phyloP scores from a whole-genome alignment of 2,888 invertebrate genomes.

The Scaptomyza tumidula region DNA sequence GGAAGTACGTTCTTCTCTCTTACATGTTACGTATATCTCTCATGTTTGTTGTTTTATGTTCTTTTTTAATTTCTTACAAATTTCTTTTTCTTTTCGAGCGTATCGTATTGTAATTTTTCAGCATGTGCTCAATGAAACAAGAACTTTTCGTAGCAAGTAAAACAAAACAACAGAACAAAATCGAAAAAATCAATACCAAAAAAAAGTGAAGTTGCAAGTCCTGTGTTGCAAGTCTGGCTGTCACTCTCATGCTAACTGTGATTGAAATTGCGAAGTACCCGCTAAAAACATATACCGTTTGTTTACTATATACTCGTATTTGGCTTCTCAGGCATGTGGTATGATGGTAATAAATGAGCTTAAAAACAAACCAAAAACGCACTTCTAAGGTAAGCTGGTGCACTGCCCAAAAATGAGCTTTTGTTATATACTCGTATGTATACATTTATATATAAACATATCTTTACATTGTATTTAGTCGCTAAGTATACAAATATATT shows the following conservation, averaged over 20 bases:
- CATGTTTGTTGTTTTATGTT: conserved; percentile 32
- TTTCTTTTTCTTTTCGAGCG: conserved; percentile 59
- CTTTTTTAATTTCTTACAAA: conserved; percentile 27
- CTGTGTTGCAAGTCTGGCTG: conserved; percentile 66
- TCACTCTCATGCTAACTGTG: conserved; percentile 63
- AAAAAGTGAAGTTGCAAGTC: conserved; percentile 53
- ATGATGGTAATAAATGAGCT: conserved; percentile 73
- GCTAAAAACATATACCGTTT: conserved; percentile 59
- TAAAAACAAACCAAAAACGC: conserved; percentile 38
- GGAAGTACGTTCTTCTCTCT: conserved; percentile 54
- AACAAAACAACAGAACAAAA: conserved; percentile 10
- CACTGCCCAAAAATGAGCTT: conserved; percentile 66
- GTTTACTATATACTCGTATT: conserved; percentile 59
- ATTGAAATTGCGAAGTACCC: conserved; percentile 54
- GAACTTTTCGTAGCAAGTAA: conserved; percentile 69
- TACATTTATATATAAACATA: conserved; percentile 23
- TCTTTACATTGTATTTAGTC: conserved; percentile 25
- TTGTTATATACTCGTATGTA: conserved; percentile 51
- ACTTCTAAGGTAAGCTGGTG: conserved; percentile 76
- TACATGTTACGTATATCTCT: conserved; percentile 39
- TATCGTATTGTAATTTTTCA: conserved; percentile 70
- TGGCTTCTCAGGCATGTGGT: conserved; percentile 77
- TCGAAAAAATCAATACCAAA: conserved; percentile 6
- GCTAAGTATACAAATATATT: conserved; percentile 37
- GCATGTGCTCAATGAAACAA: conserved; percentile 74